Evolutionary conservation across 2,113 vertebrate species (phyloP).

Genomic region (Oncorhynchus clarkii): DNA sequence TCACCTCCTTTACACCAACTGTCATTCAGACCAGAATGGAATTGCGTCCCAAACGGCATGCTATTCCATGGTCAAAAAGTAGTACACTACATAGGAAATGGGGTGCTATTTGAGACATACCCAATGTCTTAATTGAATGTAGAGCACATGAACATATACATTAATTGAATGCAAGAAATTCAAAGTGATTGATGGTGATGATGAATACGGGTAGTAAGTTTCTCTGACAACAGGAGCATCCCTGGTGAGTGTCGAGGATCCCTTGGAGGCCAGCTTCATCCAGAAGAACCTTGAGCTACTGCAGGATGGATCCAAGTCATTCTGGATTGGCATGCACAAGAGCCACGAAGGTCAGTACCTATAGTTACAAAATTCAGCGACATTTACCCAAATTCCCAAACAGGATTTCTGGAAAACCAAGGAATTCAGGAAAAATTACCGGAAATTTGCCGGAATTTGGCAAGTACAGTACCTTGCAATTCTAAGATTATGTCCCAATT

Average conservation of each 20-base stretch:
- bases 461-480: neutral
- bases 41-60: too few relatives aligned
- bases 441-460: too few relatives aligned
- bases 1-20: too few relatives aligned
- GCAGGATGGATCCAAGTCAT: conserved; percentile 73
- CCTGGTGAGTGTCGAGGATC: conserved; percentile 81
- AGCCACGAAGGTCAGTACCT: conserved; percentile 78
- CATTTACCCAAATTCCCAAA: neutral
- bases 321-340: conserved; percentile 92
- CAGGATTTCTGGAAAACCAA: too few relatives aligned
- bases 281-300: conserved; percentile 76
- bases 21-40: too few relatives aligned
- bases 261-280: conserved; percentile 81
- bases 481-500: neutral
- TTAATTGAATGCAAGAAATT: neutral
- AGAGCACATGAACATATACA: neutral
- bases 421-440: neutral
- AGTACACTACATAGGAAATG: too few relatives aligned
- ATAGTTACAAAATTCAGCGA: neutral
- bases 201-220: neutral
- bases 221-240: conserved; percentile 69
- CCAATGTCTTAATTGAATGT: too few relatives aligned
- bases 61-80: too few relatives aligned
- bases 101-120: neutral
- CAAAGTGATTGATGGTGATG: neutral